Conservation (phyloP, 30 jellyfish, hydroid and myxozoan species). For the Hydractinia echinata region DNA sequence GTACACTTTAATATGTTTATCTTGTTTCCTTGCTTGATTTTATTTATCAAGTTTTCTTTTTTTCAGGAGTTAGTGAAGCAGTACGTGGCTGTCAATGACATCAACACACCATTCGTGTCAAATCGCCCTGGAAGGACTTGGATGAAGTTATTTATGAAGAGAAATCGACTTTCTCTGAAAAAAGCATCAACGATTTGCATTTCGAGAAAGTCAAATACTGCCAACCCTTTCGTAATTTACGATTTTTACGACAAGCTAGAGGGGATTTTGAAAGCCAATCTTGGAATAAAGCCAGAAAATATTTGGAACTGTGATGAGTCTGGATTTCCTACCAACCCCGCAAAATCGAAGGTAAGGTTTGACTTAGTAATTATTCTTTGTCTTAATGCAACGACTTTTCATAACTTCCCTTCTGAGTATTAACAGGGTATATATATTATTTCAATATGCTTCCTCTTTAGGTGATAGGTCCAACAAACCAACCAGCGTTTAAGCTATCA, state of each 20-base stretch:
- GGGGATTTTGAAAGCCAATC: neutral
- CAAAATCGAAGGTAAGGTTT: neutral
- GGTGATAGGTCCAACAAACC: slow-evolving; percentile 20
- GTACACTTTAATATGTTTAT: neutral
- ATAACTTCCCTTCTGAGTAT: no score
- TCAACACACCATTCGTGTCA: neutral
- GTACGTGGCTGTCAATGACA: neutral
- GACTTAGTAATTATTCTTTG: no score
- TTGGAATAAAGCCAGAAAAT: slow-evolving; percentile 9
- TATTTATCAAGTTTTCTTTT: neutral
- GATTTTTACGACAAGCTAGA: slow-evolving; percentile 21
- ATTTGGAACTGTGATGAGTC: slow-evolving; percentile 32
- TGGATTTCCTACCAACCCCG: slow-evolving; percentile 22
- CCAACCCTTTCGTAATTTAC: slow-evolving; percentile 21
- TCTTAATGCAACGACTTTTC: no score
- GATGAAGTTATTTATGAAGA: slow-evolving; percentile 7
- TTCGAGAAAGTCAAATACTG: slow-evolving; percentile 23
- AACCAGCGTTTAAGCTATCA: slow-evolving; percentile 29
- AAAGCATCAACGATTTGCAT: slow-evolving; percentile 22
- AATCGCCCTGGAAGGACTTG: slow-evolving; percentile 11
- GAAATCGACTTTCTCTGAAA: slow-evolving; percentile 7
- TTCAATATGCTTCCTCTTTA: neutral
- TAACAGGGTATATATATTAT: no score
- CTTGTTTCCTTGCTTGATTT: neutral
- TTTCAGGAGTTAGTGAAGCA: neutral